Percentiles rank a stretch among this genome's conserved stretches.
Evolutionary conservation across 2,797 vertebrate species (phyloP).

Genomic region (Epinephelus malabaricus): DNA sequence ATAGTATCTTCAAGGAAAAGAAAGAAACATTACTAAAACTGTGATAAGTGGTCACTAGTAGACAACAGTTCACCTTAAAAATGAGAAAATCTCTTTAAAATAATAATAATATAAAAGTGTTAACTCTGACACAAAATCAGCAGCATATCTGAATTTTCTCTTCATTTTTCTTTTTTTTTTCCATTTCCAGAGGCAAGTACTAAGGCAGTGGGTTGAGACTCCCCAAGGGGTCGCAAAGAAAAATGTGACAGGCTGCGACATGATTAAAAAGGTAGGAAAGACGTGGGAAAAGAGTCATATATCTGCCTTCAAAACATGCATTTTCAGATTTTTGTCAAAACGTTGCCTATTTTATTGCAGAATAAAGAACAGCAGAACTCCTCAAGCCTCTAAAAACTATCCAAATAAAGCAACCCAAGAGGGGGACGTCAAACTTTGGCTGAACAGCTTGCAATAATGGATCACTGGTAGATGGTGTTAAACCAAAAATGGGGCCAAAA

Average conservation of each 20-base stretch:
- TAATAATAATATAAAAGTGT: not conserved
- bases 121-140: not conserved
- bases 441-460: not conserved
- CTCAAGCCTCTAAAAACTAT: not conserved
- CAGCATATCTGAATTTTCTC: not conserved
- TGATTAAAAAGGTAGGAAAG: constrained; percentile 5
- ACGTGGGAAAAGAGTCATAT: not conserved
- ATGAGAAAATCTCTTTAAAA: not conserved
- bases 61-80: not conserved
- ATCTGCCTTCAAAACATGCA: not conserved
- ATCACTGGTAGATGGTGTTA: not conserved
- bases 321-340: not conserved
- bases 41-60: too few relatives aligned
- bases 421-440: not conserved
- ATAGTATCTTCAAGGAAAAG: not conserved
- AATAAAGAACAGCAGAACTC: not conserved
- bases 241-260: not conserved
- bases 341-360: not conserved
- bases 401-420: not conserved
- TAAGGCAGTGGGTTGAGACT: not conserved
- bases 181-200: not conserved
- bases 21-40: not conserved
- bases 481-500: not conserved
- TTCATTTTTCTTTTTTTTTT: not conserved
- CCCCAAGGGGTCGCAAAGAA: not conserved